Base-by-base conservation (phyloP, 2,797 vertebrate genomes). In the Gymnodraco acuticeps region DNA sequence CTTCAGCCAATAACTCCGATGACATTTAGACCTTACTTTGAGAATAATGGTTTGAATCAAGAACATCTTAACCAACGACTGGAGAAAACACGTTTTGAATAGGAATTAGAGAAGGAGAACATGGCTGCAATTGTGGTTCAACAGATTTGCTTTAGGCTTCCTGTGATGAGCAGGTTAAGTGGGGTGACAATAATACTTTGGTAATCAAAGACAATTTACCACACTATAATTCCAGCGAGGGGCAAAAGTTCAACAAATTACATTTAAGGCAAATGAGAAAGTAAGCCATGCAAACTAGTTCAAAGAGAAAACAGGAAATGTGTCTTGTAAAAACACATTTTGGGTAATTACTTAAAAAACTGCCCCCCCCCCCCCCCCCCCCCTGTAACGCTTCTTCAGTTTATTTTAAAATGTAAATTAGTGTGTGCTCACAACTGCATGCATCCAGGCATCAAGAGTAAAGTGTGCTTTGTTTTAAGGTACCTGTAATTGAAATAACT, bases 171-270 rank as follows among this genome's bases (percentile, higher is more conserved):
- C 71, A 79, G 89, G 86, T 91, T 93, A 94, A 93, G 86, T 89
- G 89, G 84, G 88, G 88, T 92, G 88, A 93, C 91, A 93, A 89
- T 89, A 92, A 92, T 91, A 89, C 88, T 89, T 91, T 86, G 65
- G 80, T 91, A 92, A 92, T 91, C 89, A 92, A 84, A 90, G 84
- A 85, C 86, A 90, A 91, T 91, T 91, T 91, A 88, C 71, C 72
- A 84, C 81, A 81, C 83, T 76, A 76, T 88, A 84, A 88, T 91
- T 93, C 89, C 78, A 81, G 77, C n/a, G n/a, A 66, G 77, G 84
- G 77, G 83, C 85, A 88, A 86, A 87, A 88, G 89, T 91, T 88
- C 81, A 85, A 59, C 79, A 82, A 71, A 89, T 87, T 91, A 77
- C 77, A 81, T 80, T 87, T 77, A 77, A 87, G 61, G 73, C 48